A percentile compares a stretch with the other conserved stretches of the same genome.
These are phyloP conservation scores for Gallinago stenura DNA, from an alignment of 2,797 vertebrate genomes.

Conservation along the genomic window DNA sequence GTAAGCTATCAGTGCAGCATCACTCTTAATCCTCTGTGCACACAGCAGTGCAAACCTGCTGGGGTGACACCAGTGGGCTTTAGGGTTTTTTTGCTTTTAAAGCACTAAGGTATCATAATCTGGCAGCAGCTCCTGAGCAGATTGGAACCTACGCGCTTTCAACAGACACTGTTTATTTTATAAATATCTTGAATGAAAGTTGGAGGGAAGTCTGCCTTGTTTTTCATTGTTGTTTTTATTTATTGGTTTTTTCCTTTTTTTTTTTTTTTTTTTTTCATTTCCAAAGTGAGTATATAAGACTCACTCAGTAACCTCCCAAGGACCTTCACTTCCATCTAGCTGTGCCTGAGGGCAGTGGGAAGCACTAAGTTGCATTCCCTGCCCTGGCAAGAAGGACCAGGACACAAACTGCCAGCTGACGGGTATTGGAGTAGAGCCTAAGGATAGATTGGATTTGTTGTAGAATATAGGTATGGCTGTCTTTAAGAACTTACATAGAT, in stretches of 20 bases:
- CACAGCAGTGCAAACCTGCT: not conserved
- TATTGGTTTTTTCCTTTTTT: not conserved
- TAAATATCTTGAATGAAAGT: not conserved
- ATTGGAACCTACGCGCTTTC: not conserved
- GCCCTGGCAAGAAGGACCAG: not conserved
- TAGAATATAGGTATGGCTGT: not conserved
- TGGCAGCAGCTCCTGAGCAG: not conserved
- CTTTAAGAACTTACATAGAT: not conserved
- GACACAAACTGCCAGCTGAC: not conserved
- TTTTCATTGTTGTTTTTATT: not conserved
- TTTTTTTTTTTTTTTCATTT: not conserved
- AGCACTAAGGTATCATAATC: not conserved
- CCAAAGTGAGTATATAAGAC: not conserved
- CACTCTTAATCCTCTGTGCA: not conserved
- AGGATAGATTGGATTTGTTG: not conserved
- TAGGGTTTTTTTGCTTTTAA: not conserved
- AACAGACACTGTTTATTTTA: not conserved
- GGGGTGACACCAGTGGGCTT: not conserved
- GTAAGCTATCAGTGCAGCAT: no score
- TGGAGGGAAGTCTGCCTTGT: not conserved
- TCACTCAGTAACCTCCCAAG: not conserved
- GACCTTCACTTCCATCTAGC: not conserved
- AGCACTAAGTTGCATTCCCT: not conserved
- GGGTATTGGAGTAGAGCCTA: not conserved
- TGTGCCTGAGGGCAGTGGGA: not conserved